Conservation (phyloP, 2,797 vertebrate species). For the Heteromormyrus szaboi region DNA sequence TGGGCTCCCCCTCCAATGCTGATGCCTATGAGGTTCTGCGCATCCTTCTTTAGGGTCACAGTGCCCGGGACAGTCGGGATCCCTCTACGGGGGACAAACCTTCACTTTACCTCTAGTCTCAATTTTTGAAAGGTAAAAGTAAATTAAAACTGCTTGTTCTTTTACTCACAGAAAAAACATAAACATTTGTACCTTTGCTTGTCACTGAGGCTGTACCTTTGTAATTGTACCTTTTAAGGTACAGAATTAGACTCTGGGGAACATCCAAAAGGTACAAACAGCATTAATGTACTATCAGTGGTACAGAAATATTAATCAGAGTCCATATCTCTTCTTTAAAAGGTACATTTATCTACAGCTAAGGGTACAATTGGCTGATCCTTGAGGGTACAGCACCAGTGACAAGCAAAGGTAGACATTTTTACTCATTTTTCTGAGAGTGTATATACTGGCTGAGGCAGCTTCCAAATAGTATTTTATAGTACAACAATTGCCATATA, state of each 20-base stretch:
- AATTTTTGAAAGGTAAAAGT: neutral
- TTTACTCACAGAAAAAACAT: neutral
- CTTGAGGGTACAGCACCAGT: neutral
- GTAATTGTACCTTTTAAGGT: neutral
- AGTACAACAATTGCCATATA: neutral
- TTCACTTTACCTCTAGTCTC: neutral
- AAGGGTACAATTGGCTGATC: neutral
- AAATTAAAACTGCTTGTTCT: neutral
- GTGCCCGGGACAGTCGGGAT: constrained; percentile 95
- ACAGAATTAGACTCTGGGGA: neutral
- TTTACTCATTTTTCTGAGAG: neutral
- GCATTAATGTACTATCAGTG: neutral
- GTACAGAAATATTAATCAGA: neutral
- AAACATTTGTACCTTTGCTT: neutral
- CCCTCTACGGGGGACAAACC: constrained; percentile 60
- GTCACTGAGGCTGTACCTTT: neutral
- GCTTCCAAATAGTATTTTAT: neutral
- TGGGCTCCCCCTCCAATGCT: constrained; percentile 96
- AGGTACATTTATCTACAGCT: neutral
- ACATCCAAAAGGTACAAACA: neutral
- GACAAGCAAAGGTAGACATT: neutral
- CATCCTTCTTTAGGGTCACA: constrained; percentile 85
- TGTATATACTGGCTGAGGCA: neutral
- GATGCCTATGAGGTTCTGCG: constrained; percentile 93
- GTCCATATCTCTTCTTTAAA: neutral